Evolutionary conservation across 2,888 invertebrate species (phyloP).

Genomic region (Drosophila affinis): DNA sequence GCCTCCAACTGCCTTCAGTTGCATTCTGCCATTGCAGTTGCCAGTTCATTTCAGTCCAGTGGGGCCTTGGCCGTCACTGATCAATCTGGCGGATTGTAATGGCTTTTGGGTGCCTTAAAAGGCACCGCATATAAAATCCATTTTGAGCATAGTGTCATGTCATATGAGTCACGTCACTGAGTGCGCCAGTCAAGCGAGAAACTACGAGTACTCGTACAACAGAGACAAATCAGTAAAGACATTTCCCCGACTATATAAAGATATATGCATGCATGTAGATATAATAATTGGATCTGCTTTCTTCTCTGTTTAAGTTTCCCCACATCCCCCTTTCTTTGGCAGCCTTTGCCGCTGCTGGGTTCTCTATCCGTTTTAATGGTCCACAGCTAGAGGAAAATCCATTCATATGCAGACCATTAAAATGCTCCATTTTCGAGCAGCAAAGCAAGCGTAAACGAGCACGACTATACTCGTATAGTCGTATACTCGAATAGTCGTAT

Average conservation of each 20-base stretch:
- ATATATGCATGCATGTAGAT: conserved; percentile 18
- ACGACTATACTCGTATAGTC: not conserved
- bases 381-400: conserved; percentile 43
- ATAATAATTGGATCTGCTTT: conserved; percentile 31
- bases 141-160: conserved; percentile 35
- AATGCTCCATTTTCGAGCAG: conserved; percentile 61
- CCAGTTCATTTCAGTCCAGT: not conserved
- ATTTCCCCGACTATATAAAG: conserved; percentile 1
- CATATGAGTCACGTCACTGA: conserved; percentile 20
- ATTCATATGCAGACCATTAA: conserved; percentile 65
- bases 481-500: not conserved
- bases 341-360: conserved; percentile 1
- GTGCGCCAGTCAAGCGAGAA: conserved; percentile 11
- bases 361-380: conserved; percentile 49
- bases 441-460: conserved; percentile 30
- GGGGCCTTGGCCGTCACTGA: not conserved
- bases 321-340: not conserved
- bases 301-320: conserved; percentile 51
- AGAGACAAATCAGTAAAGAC: not conserved
- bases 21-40: conserved; percentile 13
- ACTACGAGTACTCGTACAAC: conserved; percentile 1
- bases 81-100: conserved; percentile 18
- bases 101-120: conserved; percentile 24
- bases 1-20: not conserved
- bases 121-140: conserved; percentile 37